These are phyloP conservation scores for Poliocrania exsul DNA, from an alignment of 2,797 vertebrate species.

Conservation along the genomic window DNA sequence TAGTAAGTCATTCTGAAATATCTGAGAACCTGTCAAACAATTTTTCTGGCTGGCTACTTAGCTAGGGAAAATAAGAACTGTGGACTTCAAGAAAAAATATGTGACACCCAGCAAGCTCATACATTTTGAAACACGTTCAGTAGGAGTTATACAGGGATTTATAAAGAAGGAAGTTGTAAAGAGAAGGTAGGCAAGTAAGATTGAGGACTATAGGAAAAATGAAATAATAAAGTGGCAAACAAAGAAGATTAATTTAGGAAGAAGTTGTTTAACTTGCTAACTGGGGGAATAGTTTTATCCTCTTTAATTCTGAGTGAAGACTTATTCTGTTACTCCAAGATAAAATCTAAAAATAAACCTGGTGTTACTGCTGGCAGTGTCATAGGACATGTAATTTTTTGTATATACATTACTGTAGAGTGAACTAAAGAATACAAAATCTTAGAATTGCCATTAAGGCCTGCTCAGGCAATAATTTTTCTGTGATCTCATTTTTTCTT, in stretches of 20 bases:
- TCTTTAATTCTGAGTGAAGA: not conserved
- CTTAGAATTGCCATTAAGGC: not conserved
- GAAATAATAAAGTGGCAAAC: not conserved
- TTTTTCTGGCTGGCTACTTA: not conserved
- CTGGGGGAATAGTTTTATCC: not conserved
- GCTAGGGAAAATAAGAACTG: not conserved
- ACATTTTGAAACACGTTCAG: not conserved
- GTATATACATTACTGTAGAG: not conserved
- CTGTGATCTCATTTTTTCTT: not conserved
- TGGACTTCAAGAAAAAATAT: not conserved
- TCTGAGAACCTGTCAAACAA: not conserved
- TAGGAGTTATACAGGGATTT: not conserved
- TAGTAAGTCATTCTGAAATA: not conserved
- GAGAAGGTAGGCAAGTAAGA: not conserved
- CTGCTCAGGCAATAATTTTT: not conserved
- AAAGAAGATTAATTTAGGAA: not conserved
- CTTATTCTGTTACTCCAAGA: not conserved
- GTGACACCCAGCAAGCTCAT: not conserved
- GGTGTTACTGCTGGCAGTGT: not conserved
- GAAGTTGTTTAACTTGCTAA: not conserved
- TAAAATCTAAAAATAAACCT: conserved; percentile 9
- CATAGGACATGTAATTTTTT: not conserved
- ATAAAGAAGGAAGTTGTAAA: not conserved
- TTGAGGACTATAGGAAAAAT: not conserved
- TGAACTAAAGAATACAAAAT: conserved; percentile 3